phyloP scores from a whole-genome alignment of 2,888 invertebrate species.

The Muscina levida region DNA sequence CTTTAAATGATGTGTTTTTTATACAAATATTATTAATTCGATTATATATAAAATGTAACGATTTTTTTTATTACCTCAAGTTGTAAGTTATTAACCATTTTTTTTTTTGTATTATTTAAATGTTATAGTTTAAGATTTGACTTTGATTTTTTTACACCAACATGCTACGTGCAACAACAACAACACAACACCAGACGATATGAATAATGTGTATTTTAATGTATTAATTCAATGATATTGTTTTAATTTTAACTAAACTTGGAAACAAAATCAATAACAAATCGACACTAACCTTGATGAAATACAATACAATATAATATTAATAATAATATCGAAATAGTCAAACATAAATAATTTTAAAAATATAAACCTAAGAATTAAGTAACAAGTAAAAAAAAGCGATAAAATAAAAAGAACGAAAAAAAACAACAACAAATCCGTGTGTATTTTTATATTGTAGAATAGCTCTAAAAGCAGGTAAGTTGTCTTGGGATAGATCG shows the following conservation, averaged over 20 bases:
- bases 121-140: conserved; percentile 44
- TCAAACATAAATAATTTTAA: conserved; percentile 59
- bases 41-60: conserved; percentile 50
- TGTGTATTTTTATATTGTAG: too few relatives aligned
- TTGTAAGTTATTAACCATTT: conserved; percentile 70
- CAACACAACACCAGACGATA: conserved; percentile 9
- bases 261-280: conserved; percentile 36
- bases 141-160: conserved; percentile 36
- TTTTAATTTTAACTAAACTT: conserved; percentile 47
- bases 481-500: too few relatives aligned
- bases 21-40: too few relatives aligned
- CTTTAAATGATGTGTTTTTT: conserved; percentile 58
- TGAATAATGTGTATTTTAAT: conserved; percentile 45
- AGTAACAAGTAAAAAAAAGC: conserved; percentile 40
- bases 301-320: conserved; percentile 38
- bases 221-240: conserved; percentile 48
- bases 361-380: conserved; percentile 36
- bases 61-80: conserved; percentile 70
- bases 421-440: conserved; percentile 14
- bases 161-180: background rate
- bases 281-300: conserved; percentile 54
- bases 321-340: conserved; percentile 63
- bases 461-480: too few relatives aligned
- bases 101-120: conserved; percentile 48
- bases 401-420: conserved; percentile 39